A percentile compares a stretch with the other conserved stretches of the same genome.
These are phyloP conservation scores for Notodonta dromedarius DNA, from an alignment of 2,888 invertebrate genomes.

Conservation along the genomic window DNA sequence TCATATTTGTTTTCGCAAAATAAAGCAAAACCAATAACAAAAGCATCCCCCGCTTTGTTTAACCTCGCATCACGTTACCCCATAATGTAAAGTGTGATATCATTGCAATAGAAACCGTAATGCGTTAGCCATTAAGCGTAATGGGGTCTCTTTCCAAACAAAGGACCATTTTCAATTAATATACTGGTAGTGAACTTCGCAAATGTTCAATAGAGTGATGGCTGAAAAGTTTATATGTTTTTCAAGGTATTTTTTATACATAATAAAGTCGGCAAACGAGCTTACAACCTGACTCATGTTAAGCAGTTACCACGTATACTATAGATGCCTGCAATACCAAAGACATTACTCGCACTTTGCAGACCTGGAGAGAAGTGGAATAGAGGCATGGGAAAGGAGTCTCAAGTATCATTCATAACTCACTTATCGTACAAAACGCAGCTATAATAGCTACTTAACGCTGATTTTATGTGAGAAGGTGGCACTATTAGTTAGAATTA, in stretches of 20 bases:
- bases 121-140: conserved; percentile 32
- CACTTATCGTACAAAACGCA: too few species aligned
- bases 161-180: conserved; percentile 35
- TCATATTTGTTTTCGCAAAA: background rate
- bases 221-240: conserved; percentile 34
- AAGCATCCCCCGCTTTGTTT: background rate
- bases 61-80: background rate
- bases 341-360: too few species aligned
- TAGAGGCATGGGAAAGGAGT: too few species aligned
- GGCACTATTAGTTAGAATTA: too few species aligned
- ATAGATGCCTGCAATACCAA: too few species aligned
- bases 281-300: too few species aligned
- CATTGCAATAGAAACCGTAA: conserved; percentile 29
- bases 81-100: conserved; percentile 19
- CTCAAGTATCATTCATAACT: too few species aligned
- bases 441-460: too few species aligned
- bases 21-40: background rate
- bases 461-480: too few species aligned
- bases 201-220: conserved; percentile 17
- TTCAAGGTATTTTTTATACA: conserved; percentile 3
- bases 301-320: too few species aligned
- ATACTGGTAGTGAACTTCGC: conserved; percentile 29
- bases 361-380: too few species aligned
- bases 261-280: too few species aligned
- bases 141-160: conserved; percentile 29